Base-by-base conservation (phyloP, 2,113 vertebrate species). In the Neogobius melanostomus region DNA sequence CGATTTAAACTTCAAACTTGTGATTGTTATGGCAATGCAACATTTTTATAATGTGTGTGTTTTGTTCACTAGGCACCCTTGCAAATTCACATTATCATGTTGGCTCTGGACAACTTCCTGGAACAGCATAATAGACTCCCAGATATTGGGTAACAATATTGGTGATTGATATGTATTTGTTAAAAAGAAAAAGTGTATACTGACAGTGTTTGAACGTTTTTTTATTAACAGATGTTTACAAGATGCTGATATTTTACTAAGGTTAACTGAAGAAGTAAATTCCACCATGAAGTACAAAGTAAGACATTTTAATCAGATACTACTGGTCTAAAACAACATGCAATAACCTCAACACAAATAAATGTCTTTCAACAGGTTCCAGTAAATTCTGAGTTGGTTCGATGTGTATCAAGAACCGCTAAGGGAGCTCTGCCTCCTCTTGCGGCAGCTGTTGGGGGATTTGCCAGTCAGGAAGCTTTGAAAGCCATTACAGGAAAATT, bases 401-500 rank as follows among this genome's bases (percentile, higher is more conserved):
- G 79, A 49, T 96, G 95, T 87, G 81, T 97, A 12, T 96, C 97
- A 0, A 94, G 92, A 84, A 96, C 95, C 56, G 94, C 97, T 1
- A 88, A 85, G 83, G 98, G 97, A 72, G 94, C 90, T 77, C 91
- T 99, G 3, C 83, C 95, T 64, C 95, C 97, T 3, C 88, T 99
- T 71, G 94, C 94, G n/a, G 98, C 98, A 43, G 91, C 95, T 66
- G 91, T 95, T 7, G 97, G 98, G 68, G 98, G 98, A 64, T 81
- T 98, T 74, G 95, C 95, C 56, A 98, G 96, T 82, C 98, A 99
- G 87, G 98, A 99, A 92, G 95, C 94, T 68, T 90, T 99, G 68
- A 99, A 99, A 87, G 96, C 96, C 76, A 94, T 99, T 36, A 99
- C 98, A 2, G 97, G 96, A 79, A 99, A 99, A 82, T 99, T 99